Evolutionary conservation across 1,140 invertebrate species (phyloP).

Genomic region (Listronotus bonariensis): DNA sequence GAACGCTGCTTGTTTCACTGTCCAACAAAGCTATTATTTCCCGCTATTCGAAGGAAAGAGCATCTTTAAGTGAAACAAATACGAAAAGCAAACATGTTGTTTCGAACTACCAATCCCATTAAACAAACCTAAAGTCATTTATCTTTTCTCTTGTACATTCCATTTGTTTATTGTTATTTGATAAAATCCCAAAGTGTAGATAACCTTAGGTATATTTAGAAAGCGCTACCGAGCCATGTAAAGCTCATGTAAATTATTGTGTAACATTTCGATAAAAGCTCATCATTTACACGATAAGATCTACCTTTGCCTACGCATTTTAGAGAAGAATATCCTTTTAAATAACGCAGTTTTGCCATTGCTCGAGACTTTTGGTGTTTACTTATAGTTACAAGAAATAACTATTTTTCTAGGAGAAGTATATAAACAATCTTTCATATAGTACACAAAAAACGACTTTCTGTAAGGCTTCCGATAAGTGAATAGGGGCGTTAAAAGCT

Average conservation of each 20-base stretch:
- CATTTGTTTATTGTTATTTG: constrained; percentile 16
- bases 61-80: too few relatives aligned
- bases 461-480: too few relatives aligned
- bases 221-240: constrained; percentile 17
- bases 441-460: too few relatives aligned
- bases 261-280: constrained; percentile 17
- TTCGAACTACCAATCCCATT: too few relatives aligned
- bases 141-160: neutral
- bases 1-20: too few relatives aligned
- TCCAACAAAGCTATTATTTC: too few relatives aligned
- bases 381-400: too few relatives aligned
- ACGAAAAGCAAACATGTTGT: neutral
- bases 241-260: constrained; percentile 15
- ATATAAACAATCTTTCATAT: too few relatives aligned
- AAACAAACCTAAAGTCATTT: neutral
- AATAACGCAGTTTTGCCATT: constrained; percentile 1
- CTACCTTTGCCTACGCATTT: constrained; percentile 7
- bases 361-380: too few relatives aligned
- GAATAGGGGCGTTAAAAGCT: too few relatives aligned
- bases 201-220: neutral
- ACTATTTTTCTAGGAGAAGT: too few relatives aligned
- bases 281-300: constrained; percentile 17
- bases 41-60: too few relatives aligned
- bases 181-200: constrained; percentile 13
- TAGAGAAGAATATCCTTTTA: neutral